A percentile compares a stretch with the other conserved stretches of the same genome.
Evolutionary conservation across 2,888 invertebrate species (phyloP).

Genomic region (Eristalis arbustorum): DNA sequence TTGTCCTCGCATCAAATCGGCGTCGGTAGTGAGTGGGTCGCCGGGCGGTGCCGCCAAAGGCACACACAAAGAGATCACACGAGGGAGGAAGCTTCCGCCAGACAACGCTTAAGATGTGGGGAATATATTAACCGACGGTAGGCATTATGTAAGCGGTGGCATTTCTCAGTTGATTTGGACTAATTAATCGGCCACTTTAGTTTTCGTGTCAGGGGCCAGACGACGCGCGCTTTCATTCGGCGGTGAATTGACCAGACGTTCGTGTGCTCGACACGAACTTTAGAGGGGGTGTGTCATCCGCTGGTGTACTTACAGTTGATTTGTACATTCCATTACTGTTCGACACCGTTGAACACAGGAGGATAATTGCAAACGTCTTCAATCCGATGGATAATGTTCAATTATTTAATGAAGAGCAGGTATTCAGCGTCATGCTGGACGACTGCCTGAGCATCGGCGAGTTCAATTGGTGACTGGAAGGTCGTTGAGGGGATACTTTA

Average conservation of each 20-base stretch:
- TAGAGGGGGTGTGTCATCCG: neutral
- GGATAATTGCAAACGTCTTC: slow-evolving; percentile 18
- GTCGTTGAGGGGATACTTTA: neutral
- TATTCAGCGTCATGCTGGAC: neutral
- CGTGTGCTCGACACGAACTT: neutral
- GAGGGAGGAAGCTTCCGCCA: neutral
- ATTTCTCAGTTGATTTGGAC: slow-evolving; percentile 48
- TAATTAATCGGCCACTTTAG: slow-evolving; percentile 51
- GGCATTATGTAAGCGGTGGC: slow-evolving; percentile 42
- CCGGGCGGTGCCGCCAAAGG: neutral
- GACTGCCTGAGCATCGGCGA: neutral
- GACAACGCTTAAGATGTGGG: slow-evolving; percentile 8
- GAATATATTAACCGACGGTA: neutral
- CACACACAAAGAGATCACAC: neutral
- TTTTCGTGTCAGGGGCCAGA: slow-evolving; percentile 42
- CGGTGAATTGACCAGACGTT: slow-evolving; percentile 9
- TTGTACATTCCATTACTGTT: slow-evolving; percentile 26
- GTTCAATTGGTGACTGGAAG: neutral
- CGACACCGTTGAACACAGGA: slow-evolving; percentile 17
- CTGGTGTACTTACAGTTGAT: slow-evolving; percentile 9
- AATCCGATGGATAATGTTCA: slow-evolving; percentile 1
- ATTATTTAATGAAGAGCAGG: neutral
- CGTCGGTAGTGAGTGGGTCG: neutral
- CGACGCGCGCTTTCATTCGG: slow-evolving; percentile 1
- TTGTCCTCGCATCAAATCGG: neutral